These are phyloP conservation scores for Chaunax sp. DNA, from an alignment of 2,797 vertebrate species.

Conservation along the genomic window DNA sequence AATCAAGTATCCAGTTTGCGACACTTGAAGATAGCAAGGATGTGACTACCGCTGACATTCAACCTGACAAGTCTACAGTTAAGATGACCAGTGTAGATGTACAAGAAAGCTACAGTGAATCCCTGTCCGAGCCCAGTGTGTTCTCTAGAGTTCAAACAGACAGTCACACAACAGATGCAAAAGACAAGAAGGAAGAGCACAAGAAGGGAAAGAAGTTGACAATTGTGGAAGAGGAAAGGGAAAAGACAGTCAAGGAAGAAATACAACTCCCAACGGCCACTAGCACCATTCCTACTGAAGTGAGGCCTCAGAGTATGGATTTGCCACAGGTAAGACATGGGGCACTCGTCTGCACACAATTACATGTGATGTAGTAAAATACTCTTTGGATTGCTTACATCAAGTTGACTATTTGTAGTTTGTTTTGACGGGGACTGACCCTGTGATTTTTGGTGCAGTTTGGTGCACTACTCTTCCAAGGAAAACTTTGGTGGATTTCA, in stretches of 20 bases:
- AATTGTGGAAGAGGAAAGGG: constrained; percentile 10
- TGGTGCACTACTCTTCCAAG: too few relatives aligned
- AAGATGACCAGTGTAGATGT: neutral
- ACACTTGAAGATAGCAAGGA: constrained; percentile 4
- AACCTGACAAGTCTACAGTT: neutral
- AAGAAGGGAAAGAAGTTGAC: neutral
- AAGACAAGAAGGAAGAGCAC: neutral
- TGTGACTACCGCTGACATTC: neutral
- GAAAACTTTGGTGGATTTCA: too few relatives aligned
- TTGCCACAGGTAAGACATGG: constrained; percentile 67
- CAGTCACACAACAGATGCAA: neutral
- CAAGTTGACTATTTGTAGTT: too few relatives aligned
- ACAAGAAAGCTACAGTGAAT: constrained; percentile 6
- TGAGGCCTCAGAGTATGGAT: constrained; percentile 15
- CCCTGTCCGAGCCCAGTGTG: neutral
- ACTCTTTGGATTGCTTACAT: neutral
- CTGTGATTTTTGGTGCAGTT: too few relatives aligned
- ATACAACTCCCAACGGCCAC: neutral
- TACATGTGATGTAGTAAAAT: neutral
- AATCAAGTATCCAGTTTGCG: neutral
- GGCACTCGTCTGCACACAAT: neutral
- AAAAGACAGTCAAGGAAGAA: constrained; percentile 14
- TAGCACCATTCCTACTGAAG: neutral
- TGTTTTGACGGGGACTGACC: too few relatives aligned
- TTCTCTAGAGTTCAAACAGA: neutral